Conservation (phyloP, 1,140 invertebrate genomes). For the Bombyx mori region ASM3026992v2 NC_085116.1:8090001-8090500, state of each 20-base stretch:
- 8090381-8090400: too few species aligned
- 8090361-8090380: too few species aligned
- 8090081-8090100: constrained; percentile 57
- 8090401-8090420: too few species aligned
- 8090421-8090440: too few species aligned
- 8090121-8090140: constrained; percentile 39
- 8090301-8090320: too few species aligned
- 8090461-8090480: too few species aligned
- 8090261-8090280: constrained; percentile 40
- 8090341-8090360: too few species aligned
- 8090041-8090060: not conserved
- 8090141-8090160: constrained; percentile 35
- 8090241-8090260: constrained; percentile 32
- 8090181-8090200: constrained; percentile 38
- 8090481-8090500: too few species aligned
- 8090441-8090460: too few species aligned
- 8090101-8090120: constrained; percentile 53
- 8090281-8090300: constrained; percentile 47
- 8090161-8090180: constrained; percentile 51
- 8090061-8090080: constrained; percentile 11
- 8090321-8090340: too few species aligned
- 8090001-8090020: not conserved
- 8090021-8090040: not conserved
- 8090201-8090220: constrained; percentile 31
- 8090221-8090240: constrained; percentile 41